Conservation (phyloP, 2,797 vertebrate species). For the Acipenser ruthenus region DNA sequence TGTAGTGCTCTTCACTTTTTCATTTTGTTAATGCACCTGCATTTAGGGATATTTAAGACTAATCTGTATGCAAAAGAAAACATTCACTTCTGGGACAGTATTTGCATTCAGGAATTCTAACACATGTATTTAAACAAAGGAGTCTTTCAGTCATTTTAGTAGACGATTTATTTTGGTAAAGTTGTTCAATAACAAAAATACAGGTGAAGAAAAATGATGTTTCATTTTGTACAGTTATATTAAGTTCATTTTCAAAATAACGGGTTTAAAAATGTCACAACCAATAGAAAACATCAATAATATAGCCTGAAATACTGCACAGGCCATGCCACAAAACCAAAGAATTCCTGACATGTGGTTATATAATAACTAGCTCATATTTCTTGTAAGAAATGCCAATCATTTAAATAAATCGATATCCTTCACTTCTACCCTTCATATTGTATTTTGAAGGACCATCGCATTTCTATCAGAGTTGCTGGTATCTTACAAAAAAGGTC, state of each 20-base stretch:
- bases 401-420: constrained; percentile 21
- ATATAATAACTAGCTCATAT: constrained; percentile 23
- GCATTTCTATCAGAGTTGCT: background rate
- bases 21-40: no score
- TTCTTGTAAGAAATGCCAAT: constrained; percentile 23
- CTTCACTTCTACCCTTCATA: constrained; percentile 40
- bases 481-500: background rate
- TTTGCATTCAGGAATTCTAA: no score
- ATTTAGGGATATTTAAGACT: no score
- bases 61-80: no score
- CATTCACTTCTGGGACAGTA: no score
- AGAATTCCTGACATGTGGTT: constrained; percentile 29
- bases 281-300: constrained; percentile 60
- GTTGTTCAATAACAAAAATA: constrained; percentile 71
- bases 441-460: constrained; percentile 41
- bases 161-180: constrained; percentile 72
- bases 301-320: constrained; percentile 40
- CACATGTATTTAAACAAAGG: background rate
- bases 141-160: constrained; percentile 38
- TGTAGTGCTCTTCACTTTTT: no score
- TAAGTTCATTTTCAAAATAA: constrained; percentile 42
- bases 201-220: constrained; percentile 58
- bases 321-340: constrained; percentile 34
- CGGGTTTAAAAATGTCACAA: constrained; percentile 54
- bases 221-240: constrained; percentile 64